A percentile compares a stretch with the other conserved stretches of the same genome.
Evolutionary conservation across 2,113 vertebrate genomes (phyloP).

Genomic region (Procavia capensis): DNA sequence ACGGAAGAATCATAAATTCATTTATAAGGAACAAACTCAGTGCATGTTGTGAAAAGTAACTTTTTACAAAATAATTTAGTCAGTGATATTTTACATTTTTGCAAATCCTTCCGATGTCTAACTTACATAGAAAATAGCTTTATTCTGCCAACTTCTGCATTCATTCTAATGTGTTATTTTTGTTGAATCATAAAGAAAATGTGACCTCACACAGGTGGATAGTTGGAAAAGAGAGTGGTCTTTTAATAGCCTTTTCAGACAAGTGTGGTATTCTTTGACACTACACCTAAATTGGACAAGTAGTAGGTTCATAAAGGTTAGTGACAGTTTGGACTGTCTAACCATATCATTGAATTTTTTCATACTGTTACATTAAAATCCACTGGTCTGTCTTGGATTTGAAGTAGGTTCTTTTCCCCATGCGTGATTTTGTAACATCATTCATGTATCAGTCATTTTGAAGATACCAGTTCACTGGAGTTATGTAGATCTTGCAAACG

Average conservation of each 20-base stretch:
- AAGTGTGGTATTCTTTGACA: neutral
- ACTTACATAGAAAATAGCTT: slow-evolving; percentile 19
- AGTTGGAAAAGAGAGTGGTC: slow-evolving; percentile 4
- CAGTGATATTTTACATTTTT: slow-evolving; percentile 1
- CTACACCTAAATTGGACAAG: neutral
- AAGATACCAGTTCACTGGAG: neutral
- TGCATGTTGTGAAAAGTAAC: neutral
- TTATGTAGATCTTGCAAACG: neutral
- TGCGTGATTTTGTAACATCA: neutral
- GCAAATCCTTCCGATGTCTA: neutral
- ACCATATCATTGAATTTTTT: neutral
- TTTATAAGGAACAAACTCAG: neutral
- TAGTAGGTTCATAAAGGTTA: slow-evolving; percentile 19
- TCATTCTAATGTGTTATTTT: neutral
- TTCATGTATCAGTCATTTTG: neutral
- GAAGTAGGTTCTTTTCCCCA: neutral
- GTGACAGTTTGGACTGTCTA: neutral
- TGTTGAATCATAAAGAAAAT: slow-evolving; percentile 35
- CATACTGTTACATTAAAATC: slow-evolving; percentile 15
- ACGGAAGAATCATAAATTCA: neutral
- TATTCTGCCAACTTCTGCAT: neutral
- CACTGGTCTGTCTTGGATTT: neutral
- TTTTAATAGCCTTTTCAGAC: slow-evolving; percentile 19
- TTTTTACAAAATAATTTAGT: neutral
- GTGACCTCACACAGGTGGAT: neutral